These are phyloP conservation scores for Phragmatobia fuliginosa DNA, from an alignment of 2,888 invertebrate species.

Conservation along the genomic window DNA sequence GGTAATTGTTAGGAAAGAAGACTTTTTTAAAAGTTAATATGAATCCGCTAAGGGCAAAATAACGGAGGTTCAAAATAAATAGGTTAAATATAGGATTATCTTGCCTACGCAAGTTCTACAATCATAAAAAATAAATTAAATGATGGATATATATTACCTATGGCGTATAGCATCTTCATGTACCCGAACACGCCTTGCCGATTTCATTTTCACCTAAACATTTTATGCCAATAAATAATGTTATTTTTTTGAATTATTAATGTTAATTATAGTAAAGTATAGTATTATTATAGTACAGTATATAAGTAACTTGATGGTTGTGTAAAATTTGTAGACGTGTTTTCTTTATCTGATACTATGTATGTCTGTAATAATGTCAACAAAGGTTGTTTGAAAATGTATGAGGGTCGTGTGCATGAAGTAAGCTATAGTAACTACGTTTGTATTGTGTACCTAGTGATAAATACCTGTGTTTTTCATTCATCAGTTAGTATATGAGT, in stretches of 20 bases:
- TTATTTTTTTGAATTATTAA: conserved; percentile 37
- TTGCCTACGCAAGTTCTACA: conserved; percentile 70
- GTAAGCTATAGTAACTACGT: conserved; percentile 19
- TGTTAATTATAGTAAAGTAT: conserved; percentile 19
- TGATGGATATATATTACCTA: conserved; percentile 80
- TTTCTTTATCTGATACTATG: conserved; percentile 10
- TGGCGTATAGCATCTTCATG: conserved; percentile 86
- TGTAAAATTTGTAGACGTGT: conserved; percentile 13
- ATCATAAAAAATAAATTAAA: conserved; percentile 66
- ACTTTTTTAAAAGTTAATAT: conserved; percentile 40
- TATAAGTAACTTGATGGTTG: conserved; percentile 16
- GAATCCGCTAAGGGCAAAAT: conserved; percentile 45
- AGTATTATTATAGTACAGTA: conserved; percentile 18
- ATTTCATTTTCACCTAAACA: conserved; percentile 86
- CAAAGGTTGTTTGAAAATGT: conserved; percentile 32
- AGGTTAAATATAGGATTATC: conserved; percentile 49
- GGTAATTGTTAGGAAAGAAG: conserved; percentile 40
- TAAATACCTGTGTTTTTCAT: conserved; percentile 11
- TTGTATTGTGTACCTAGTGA: conserved; percentile 33
- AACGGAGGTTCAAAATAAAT: conserved; percentile 44
- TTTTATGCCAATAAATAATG: conserved; percentile 80
- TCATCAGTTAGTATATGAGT: conserved; percentile 12
- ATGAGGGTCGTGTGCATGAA: conserved; percentile 22
- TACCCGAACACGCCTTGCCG: conserved; percentile 85
- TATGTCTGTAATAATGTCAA: conserved; percentile 15